Conservation (phyloP, 2,113 vertebrate genomes). For the Hippolais icterina region DNA sequence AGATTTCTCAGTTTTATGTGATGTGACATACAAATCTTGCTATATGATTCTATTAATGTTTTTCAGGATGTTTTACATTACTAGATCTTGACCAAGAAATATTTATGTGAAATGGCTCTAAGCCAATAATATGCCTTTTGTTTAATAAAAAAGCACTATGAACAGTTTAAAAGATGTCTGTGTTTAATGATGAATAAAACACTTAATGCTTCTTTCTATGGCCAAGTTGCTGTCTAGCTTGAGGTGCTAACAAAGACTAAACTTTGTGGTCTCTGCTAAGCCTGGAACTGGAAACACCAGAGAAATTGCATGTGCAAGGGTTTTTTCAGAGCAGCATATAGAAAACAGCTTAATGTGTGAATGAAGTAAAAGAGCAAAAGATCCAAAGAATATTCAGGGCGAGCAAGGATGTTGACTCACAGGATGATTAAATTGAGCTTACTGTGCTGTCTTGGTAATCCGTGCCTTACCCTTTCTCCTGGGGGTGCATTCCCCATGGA, state of each 20-base stretch:
- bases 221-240: constrained; percentile 74
- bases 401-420: not conserved
- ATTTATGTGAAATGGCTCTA: constrained; percentile 70
- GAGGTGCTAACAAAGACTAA: constrained; percentile 69
- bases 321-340: constrained; percentile 16
- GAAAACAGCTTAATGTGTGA: not conserved
- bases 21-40: constrained; percentile 52
- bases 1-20: constrained; percentile 63
- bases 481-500: not conserved
- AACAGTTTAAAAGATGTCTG: constrained; percentile 69
- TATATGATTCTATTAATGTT: constrained; percentile 60
- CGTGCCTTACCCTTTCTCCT: not conserved
- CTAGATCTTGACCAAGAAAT: constrained; percentile 69
- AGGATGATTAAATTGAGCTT: not conserved
- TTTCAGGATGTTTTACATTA: constrained; percentile 64
- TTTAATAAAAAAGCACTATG: constrained; percentile 68
- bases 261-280: constrained; percentile 49
- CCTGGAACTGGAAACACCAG: constrained; percentile 47
- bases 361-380: not conserved
- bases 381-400: not conserved
- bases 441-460: not conserved
- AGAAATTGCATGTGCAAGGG: not conserved
- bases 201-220: constrained; percentile 4
- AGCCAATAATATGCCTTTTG: constrained; percentile 69
- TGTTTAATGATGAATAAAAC: constrained; percentile 62